A percentile compares a stretch with the other conserved stretches of the same genome.
Conservation (phyloP, 2,797 vertebrate genomes). For the Uromys caudimaculatus region DNA sequence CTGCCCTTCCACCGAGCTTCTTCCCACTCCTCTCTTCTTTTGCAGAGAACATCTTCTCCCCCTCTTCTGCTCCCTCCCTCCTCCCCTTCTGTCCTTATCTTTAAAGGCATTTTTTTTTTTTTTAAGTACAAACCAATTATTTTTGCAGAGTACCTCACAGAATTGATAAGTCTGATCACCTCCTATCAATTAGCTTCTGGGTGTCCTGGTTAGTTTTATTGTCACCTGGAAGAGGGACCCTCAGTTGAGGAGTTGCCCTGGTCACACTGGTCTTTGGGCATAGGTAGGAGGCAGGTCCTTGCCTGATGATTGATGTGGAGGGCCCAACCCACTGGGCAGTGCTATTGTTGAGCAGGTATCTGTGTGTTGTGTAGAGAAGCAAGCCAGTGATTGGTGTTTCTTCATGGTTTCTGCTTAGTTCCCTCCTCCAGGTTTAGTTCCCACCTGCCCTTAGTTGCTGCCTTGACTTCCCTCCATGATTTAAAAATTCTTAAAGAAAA, state of each 20-base stretch:
- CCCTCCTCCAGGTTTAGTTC: not conserved
- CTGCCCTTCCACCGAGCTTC: not conserved
- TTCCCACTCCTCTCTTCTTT: not conserved
- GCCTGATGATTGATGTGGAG: not conserved
- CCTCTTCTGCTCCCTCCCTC: not conserved
- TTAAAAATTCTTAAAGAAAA: not conserved
- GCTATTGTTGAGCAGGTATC: not conserved
- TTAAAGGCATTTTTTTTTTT: slow-evolving; percentile 13
- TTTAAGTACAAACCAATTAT: not conserved
- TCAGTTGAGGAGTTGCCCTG: not conserved
- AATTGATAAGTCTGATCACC: not conserved
- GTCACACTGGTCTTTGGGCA: not conserved
- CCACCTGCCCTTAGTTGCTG: not conserved
- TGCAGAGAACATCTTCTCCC: not conserved
- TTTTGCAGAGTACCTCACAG: not conserved
- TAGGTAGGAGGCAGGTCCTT: not conserved
- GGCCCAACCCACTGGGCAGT: not conserved
- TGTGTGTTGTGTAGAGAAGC: not conserved
- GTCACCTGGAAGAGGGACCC: not conserved
- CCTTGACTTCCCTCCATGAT: not conserved
- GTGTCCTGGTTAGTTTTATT: not conserved
- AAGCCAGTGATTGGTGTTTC: not conserved
- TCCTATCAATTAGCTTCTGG: not conserved
- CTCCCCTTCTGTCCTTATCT: not conserved
- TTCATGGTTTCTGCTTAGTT: not conserved